Base-by-base conservation (phyloP, 2,113 vertebrate species). In the Malaclemys terrapin region DNA sequence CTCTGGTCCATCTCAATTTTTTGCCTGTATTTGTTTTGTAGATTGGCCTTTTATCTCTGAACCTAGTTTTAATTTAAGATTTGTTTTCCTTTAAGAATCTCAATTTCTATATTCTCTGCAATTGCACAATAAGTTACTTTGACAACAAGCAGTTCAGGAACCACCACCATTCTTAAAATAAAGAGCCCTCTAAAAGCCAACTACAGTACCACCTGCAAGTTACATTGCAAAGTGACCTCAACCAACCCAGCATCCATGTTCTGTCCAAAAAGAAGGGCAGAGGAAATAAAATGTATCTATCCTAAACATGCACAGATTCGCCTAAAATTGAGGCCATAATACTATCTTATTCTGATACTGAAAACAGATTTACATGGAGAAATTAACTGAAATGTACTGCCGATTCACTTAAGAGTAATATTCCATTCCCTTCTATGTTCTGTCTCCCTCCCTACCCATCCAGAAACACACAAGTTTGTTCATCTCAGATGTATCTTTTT, bases 291-390 rank as follows among this genome's bases (percentile, higher is more conserved):
- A 0, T 16, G 53, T 76, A 75, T 89, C 57, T 88, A 31, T 79
- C 79, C 76, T 87, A 93, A 89, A 38, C 52, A 84, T 17, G 13
- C 31, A 84, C 38, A 82, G 20, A 72, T 81, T 85, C 27, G 4
- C 10, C 27, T 42, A 88, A 93, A 93, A 91, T 76, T 75, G 85
- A 93, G 94, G 86, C 53, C 45, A 82, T 14, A 22, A 49, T 20
- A 0, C 53, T 85, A 84, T 80, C 59, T 79, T 57, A 52, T 85
- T 84, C 83, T 85, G 83, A 87, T 83, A 87, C 2, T 65, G 35
- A 91, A 87, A 20, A 91, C 81, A 17, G 93, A 93, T 76, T 92
- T 86, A 80, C 81, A 94, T 88, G 81, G 86, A 50, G 47, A 84
- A 94, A 78, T n/a, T 38, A 75, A 75, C 80, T n/a, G 84, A 92